These are phyloP conservation scores for Unio delphinus DNA, from an alignment of 2,888 invertebrate species.

Conservation along the genomic window DNA sequence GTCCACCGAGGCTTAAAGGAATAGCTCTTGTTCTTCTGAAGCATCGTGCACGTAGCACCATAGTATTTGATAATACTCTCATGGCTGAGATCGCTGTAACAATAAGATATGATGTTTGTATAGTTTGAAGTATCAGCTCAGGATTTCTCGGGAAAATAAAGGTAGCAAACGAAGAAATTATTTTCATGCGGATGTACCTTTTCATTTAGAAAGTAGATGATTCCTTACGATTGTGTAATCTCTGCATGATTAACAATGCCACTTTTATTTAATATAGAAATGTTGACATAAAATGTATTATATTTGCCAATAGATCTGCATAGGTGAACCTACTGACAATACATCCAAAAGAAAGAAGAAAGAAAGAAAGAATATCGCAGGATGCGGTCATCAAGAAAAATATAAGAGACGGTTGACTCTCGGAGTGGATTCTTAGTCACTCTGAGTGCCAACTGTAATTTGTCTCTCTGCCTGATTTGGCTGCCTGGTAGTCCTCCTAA, in stretches of 20 bases:
- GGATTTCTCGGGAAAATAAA: no score
- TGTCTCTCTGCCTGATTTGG: constrained; percentile 6
- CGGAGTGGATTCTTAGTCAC: constrained; percentile 44
- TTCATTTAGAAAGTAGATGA: no score
- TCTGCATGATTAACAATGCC: no score
- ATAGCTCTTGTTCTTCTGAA: constrained; percentile 25
- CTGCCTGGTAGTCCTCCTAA: constrained; percentile 11
- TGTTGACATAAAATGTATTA: no score
- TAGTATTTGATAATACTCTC: constrained; percentile 57
- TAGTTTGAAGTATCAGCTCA: no score
- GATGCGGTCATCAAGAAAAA: constrained; percentile 56
- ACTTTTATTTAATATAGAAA: no score
- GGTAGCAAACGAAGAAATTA: no score
- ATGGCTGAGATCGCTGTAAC: constrained; percentile 56
- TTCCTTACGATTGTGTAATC: no score
- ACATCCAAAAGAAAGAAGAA: no score
- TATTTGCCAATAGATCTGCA: no score
- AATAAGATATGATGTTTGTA: background rate
- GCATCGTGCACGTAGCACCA: constrained; percentile 43
- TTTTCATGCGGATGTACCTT: no score
- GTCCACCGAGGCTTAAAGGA: constrained; percentile 48
- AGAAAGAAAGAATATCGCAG: constrained; percentile 36
- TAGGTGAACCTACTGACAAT: no score
- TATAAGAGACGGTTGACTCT: constrained; percentile 44
- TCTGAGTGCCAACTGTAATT: constrained; percentile 48